Percentiles rank a stretch among this genome's conserved stretches.
These are phyloP conservation scores for Macaca nemestrina DNA, from an alignment of 2,113 vertebrate genomes.

Conservation along the genomic window DNA sequence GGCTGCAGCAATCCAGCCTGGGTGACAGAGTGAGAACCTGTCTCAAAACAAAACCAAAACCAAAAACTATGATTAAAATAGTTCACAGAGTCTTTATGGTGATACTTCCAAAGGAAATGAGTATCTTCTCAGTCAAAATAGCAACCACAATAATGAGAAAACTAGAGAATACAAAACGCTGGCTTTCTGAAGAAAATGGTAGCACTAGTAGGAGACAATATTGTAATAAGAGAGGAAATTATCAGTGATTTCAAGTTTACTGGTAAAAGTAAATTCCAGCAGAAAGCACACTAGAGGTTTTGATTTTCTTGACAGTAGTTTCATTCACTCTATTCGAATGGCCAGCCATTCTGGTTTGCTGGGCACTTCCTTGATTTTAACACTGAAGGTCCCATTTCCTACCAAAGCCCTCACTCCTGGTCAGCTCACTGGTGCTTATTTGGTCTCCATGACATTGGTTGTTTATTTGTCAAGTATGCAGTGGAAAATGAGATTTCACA, in stretches of 20 bases:
- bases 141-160: background rate
- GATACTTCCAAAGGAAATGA: constrained; percentile 33
- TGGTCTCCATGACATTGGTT: background rate
- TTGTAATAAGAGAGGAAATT: background rate
- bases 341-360: background rate
- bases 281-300: background rate
- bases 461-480: background rate
- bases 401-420: background rate
- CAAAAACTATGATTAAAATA: background rate
- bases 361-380: background rate
- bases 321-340: background rate
- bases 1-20: no score
- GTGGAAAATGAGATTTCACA: background rate
- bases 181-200: background rate
- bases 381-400: background rate
- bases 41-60: no score
- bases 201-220: background rate
- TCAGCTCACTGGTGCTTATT: background rate
- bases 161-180: background rate
- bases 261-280: background rate
- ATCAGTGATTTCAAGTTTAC: background rate
- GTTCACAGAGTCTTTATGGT: background rate
- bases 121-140: background rate
- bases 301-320: background rate
- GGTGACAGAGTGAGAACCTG: no score